A percentile compares a stretch with the other conserved stretches of the same genome.
These are phyloP conservation scores for Aethes cnicana DNA, from an alignment of 2,888 invertebrate genomes.

Conservation along the genomic window DNA sequence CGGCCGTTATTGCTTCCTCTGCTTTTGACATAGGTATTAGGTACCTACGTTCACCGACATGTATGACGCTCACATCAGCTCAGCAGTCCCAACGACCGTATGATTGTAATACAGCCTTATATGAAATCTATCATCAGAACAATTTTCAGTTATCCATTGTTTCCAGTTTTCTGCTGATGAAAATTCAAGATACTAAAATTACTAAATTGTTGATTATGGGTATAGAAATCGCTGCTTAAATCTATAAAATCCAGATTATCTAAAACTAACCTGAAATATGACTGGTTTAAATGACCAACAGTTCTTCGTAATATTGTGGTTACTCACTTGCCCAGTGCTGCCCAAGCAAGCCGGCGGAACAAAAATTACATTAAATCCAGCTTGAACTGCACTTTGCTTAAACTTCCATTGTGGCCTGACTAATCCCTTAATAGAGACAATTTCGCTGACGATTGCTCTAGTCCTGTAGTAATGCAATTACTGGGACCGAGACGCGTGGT, in stretches of 20 bases:
- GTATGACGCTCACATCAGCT: slow-evolving; percentile 2
- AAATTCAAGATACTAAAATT: too few species aligned
- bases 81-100: too few species aligned
- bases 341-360: slow-evolving; percentile 48
- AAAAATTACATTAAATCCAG: slow-evolving; percentile 61
- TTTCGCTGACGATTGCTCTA: slow-evolving; percentile 27
- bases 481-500: slow-evolving; percentile 27
- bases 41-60: not conserved
- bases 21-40: slow-evolving; percentile 34
- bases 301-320: slow-evolving; percentile 70
- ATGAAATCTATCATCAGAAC: too few species aligned
- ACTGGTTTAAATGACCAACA: slow-evolving; percentile 60
- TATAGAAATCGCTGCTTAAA: too few species aligned
- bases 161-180: too few species aligned
- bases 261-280: slow-evolving; percentile 44
- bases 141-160: too few species aligned
- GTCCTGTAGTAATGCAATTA: slow-evolving; percentile 23
- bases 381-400: slow-evolving; percentile 58
- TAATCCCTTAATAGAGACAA: slow-evolving; percentile 40
- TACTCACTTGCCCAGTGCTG: slow-evolving; percentile 45
- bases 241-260: not conserved
- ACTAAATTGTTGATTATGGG: too few species aligned
- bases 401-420: slow-evolving; percentile 47
- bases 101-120: too few species aligned
- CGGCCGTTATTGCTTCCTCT: slow-evolving; percentile 41